Base-by-base conservation (phyloP, 2,113 vertebrate species). In the Vicugna pacos region DNA sequence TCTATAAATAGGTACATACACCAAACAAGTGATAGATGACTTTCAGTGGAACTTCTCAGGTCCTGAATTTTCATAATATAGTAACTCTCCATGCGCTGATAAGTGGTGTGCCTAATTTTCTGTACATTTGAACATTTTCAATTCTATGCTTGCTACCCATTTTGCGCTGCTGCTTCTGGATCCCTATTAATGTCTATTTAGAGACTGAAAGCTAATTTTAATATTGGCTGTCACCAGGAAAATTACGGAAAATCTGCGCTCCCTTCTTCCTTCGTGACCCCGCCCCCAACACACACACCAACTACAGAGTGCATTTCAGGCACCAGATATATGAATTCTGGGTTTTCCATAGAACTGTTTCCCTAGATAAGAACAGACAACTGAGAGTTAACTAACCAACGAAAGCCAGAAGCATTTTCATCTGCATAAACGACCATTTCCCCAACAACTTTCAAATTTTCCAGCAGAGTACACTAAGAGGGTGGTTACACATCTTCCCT, bases 381-480 rank as follows among this genome's bases (percentile, higher is more conserved):
- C 17, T 2, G 10, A 56, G 72, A 89, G 52, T 65, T 77, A 88
- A 76, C 42, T 35, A 64, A 85, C 32, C 38, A 75, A 84, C 15
- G 26, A 91, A 81, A 92, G 86, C 35, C 22, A 46, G 19, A 28
- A 72, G n/a, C 46, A 85, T 48, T 93, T 96, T 91, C 54, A 56
- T 73, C 72, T 96, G 97, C 14, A 73, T 30, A 95, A 83, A 93
- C 72, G 92, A 90, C 15, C 6, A 32, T 81, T 95, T 95, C 81
- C 85, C 58, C 69, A 95, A 64, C 77, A 77, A 84, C 30, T 48
- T 92, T 28, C 22, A 64, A 30, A 73, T 26, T 96, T 76, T 85
- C 88, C 70, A 79, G 20, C 28, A 60, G 85, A 82, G 46, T 8
- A 77, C 42, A 38, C 30, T 80, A 54, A 89, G 82, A 92, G 58